A percentile compares a stretch with the other conserved stretches of the same genome.
Evolutionary conservation across 37 sponge, comb jelly and placozoan genomes (phyloP).

Genomic region (Cladorhizidae sp.): DNA sequence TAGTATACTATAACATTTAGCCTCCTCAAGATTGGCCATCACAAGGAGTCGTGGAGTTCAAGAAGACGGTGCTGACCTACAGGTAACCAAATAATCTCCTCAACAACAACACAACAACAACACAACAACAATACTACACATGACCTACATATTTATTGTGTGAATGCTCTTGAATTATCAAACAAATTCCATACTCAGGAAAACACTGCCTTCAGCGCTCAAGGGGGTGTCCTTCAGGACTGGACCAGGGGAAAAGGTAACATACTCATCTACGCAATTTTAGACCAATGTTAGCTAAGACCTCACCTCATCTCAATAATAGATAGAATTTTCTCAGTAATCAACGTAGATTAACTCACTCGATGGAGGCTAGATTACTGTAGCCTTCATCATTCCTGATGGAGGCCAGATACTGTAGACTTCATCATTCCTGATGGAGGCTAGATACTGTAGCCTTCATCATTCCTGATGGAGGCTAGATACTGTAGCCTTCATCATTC

Average conservation of each 20-base stretch:
- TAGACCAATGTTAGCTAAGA: not conserved
- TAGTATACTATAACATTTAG: constrained; percentile 16
- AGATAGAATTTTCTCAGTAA: not conserved
- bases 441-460: too few species aligned
- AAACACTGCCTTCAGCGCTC: constrained; percentile 70
- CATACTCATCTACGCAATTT: not conserved
- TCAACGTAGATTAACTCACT: too few species aligned
- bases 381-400: not conserved
- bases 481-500: too few species aligned
- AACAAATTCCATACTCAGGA: constrained; percentile 30
- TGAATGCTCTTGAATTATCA: too few species aligned
- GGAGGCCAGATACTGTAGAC: not conserved
- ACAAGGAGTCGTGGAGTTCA: constrained; percentile 69
- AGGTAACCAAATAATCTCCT: constrained; percentile 32
- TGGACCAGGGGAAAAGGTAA: constrained; percentile 77
- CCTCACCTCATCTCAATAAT: not conserved
- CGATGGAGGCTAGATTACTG: not conserved
- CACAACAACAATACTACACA: too few species aligned
- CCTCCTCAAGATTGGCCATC: constrained; percentile 70
- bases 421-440: too few species aligned
- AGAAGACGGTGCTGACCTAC: constrained; percentile 67
- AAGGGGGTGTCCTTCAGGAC: constrained; percentile 63
- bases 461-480: too few species aligned
- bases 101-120: too few species aligned
- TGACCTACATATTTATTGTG: too few species aligned